Conservation (phyloP, 2,797 vertebrate species). For the Merluccius polli region DNA sequence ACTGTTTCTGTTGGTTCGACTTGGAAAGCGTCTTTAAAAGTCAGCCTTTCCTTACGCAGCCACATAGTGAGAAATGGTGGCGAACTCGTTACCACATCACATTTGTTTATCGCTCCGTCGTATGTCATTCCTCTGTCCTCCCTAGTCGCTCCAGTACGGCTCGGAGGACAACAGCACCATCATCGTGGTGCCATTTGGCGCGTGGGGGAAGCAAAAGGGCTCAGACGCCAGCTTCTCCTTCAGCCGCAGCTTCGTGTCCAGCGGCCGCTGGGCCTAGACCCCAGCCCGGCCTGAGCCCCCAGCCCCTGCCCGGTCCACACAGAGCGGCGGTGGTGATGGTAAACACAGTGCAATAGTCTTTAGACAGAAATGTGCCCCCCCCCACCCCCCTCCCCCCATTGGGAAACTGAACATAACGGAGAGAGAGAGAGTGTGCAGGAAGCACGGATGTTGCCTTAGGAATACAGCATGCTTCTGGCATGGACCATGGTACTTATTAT, state of each 20-base stretch:
- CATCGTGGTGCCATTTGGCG: constrained; percentile 92
- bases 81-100: too few species aligned
- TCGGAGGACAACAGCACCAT: constrained; percentile 93
- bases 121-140: neutral
- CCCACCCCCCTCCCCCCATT: neutral
- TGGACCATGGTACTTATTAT: constrained; percentile 34
- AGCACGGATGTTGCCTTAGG: constrained; percentile 15
- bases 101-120: neutral
- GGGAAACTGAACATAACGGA: neutral
- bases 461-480: constrained; percentile 27
- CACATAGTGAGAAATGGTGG: too few species aligned
- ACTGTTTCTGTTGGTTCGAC: neutral
- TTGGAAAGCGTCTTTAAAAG: neutral
- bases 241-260: constrained; percentile 92
- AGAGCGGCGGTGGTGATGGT: neutral
- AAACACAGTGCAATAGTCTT: constrained; percentile 1
- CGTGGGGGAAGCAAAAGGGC: constrained; percentile 91
- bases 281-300: too few species aligned
- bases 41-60: too few species aligned
- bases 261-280: constrained; percentile 88
- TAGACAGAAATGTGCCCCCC: too few species aligned
- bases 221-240: constrained; percentile 87
- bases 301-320: neutral
- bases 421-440: neutral
- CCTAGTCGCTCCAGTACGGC: constrained; percentile 90